Conservation (phyloP, 64 coral and sea anemone genomes). For the Cladopsammia gracilis region DNA sequence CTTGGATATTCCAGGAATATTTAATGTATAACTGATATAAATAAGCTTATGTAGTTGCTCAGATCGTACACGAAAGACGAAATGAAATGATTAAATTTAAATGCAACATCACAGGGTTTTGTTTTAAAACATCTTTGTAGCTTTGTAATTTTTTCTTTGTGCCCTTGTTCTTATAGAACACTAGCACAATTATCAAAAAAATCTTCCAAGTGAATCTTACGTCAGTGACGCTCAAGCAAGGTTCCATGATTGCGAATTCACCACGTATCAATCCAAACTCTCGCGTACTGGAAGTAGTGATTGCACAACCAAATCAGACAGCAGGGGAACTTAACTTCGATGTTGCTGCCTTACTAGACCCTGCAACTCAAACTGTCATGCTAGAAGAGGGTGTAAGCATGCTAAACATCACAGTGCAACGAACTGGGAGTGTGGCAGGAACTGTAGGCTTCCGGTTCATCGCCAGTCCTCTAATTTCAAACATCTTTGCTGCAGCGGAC, state of each 20-base stretch:
- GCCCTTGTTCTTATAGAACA: slow-evolving; percentile 50
- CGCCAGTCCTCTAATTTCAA: slow-evolving; percentile 19
- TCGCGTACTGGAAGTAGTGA: slow-evolving; percentile 81
- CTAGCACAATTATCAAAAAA: slow-evolving; percentile 65
- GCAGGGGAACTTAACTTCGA: slow-evolving; percentile 91
- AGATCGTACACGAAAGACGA: too few relatives aligned
- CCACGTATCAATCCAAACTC: slow-evolving; percentile 64
- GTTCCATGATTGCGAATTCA: slow-evolving; percentile 59
- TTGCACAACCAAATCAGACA: slow-evolving; percentile 73
- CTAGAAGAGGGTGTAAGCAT: slow-evolving; percentile 58
- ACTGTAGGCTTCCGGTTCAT: slow-evolving; percentile 79
- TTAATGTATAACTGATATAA: too few relatives aligned
- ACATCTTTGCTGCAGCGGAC: slow-evolving; percentile 14
- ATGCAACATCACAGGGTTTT: too few relatives aligned
- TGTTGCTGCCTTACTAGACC: slow-evolving; percentile 55
- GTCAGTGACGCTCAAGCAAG: slow-evolving; percentile 58
- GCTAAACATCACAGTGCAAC: slow-evolving; percentile 55
- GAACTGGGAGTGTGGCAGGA: slow-evolving; percentile 55
- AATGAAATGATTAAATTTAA: too few relatives aligned
- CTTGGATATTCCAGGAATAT: too few relatives aligned
- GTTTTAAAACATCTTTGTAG: background rate
- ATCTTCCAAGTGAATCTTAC: slow-evolving; percentile 94
- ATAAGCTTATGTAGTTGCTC: too few relatives aligned
- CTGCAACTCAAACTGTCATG: slow-evolving; percentile 63
- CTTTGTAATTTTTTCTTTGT: background rate